Base-by-base conservation (phyloP, 2,888 invertebrate species). In the Biston betularia region DNA sequence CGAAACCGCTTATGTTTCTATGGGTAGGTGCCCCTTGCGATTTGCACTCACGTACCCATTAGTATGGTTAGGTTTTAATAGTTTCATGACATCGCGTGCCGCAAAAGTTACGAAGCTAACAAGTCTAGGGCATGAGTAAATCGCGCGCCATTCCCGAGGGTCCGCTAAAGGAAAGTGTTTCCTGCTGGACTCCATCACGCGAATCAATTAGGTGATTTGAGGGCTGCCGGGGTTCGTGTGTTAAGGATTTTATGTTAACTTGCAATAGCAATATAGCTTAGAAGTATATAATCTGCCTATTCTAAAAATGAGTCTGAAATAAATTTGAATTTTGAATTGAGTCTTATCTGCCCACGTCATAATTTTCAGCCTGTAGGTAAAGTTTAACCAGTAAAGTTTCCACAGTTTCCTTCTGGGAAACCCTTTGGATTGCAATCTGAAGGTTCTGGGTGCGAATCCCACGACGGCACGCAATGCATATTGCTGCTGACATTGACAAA, bases 171-270 rank as follows among this genome's bases (percentile, higher is more conserved):
- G 70, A 57, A 78, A 77, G 76, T 73, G 70, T 71, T 71, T 69
- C 72, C 70, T 73, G 77, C 72, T 38, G 79, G 76, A 82, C 77
- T 76, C 77, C 71, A 75, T 82, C 82, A 86, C 82, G 82, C 82
- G 78, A 87, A 84, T 85, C 88, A 87, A 88, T 88, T 88, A 87
- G 82, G 81, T 85, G 80, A 88, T 87, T 86, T 83, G 86, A 87
- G 38, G 52, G 38, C 52, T 53, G 52, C 38, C 38, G 14, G 35
- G 76, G 72, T 75, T 87, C 70, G 86, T 87, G 86, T 86, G 86
- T 71, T 73, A 14, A 38, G 40, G 44, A 44, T 4, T 38, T 14
- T 14, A 52, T 5, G 38, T 14, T 38, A 52, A 38, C 14, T 52
- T 14, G 8, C 15, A 0, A 6, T 11, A 35, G 9, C 34, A 11